Base-by-base conservation (phyloP, 2,113 vertebrate genomes). In the Atlantisia rogersi region DNA sequence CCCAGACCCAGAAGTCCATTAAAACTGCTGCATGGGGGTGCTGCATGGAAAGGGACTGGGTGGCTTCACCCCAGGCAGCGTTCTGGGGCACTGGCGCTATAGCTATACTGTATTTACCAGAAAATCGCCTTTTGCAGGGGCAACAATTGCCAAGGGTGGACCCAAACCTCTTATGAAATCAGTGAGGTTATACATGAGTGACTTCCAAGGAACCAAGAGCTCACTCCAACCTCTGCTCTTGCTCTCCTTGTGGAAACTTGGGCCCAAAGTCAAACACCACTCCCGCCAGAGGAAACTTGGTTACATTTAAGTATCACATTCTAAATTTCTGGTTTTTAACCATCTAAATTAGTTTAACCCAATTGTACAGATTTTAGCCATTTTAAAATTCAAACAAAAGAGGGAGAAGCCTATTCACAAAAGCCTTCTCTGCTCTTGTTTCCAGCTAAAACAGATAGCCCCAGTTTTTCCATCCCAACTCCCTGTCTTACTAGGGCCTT, bases 1-100 rank as follows among this genome's bases (percentile, higher is more conserved):
- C 70, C 98, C 98, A 24, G 98, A 98, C 81, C 56, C 68, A 17
- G 87, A 97, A 12, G 71, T 17, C 16, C 65, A 92, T 55, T 97
- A 44, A 81, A 68, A 39, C 1, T 48, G 48, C 48, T 48, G 48
- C 48, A 22, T 48, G 3, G 71, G 52, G 24, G 28, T 46, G 40
- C 26, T 46, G 46, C 11, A 13, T 3, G 8, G 53, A 8, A 48
- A 8, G 29, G 48, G 79, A 39, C 4, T 15, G 42, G 15, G 50
- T 35, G 46, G 56, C 74, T 91, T 85, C 40, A 46, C 31, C 86
- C 55, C 0, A 0, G 64, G 29, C 0, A 0, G 56, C 2, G 3
- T 75, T 28, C 85, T 68, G 93, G 69, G 68, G 59, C 53, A 58
- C 64, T 59, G 26, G 70, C 63, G 0, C 81, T 84, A 48, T 29